A percentile compares a stretch with the other conserved stretches of the same genome.
Evolutionary conservation across 2,113 vertebrate species (phyloP).

Genomic region (Microcebus lehilahytsara): DNA sequence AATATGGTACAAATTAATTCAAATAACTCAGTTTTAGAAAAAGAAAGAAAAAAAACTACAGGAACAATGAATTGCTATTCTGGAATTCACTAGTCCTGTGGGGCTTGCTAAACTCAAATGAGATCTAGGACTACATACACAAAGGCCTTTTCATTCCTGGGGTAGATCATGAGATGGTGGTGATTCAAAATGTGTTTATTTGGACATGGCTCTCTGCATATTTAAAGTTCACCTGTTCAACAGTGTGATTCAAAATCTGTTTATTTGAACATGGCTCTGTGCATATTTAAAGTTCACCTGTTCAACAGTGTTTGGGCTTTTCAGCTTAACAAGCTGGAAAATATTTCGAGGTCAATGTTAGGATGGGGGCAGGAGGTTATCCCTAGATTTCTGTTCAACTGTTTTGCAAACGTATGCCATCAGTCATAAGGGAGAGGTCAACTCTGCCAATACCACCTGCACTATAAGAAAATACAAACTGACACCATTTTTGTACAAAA

Average conservation of each 20-base stretch:
- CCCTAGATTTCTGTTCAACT: constrained; percentile 8
- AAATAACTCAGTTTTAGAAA: neutral
- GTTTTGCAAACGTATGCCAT: neutral
- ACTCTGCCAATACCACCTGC: neutral
- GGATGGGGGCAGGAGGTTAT: neutral
- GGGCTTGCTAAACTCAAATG: neutral
- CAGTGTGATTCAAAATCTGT: neutral
- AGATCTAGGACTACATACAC: neutral
- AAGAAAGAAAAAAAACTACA: neutral
- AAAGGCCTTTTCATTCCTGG: constrained; percentile 10
- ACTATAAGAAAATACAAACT: neutral
- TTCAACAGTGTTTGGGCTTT: neutral
- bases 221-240: constrained; percentile 3
- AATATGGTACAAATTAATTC: neutral
- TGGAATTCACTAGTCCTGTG: neutral
- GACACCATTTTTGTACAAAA: neutral
- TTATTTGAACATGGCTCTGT: constrained; percentile 20
- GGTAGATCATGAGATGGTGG: neutral
- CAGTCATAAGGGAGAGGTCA: neutral
- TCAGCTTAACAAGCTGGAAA: neutral
- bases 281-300: neutral
- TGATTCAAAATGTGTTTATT: constrained; percentile 23
- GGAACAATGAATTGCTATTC: neutral
- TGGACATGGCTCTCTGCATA: neutral
- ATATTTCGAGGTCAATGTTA: neutral